Evolutionary conservation across 2,113 vertebrate genomes (phyloP), one percentile per base, ranked within the genome.

Genomic region (Brachypodius melanocephalos): DNA sequence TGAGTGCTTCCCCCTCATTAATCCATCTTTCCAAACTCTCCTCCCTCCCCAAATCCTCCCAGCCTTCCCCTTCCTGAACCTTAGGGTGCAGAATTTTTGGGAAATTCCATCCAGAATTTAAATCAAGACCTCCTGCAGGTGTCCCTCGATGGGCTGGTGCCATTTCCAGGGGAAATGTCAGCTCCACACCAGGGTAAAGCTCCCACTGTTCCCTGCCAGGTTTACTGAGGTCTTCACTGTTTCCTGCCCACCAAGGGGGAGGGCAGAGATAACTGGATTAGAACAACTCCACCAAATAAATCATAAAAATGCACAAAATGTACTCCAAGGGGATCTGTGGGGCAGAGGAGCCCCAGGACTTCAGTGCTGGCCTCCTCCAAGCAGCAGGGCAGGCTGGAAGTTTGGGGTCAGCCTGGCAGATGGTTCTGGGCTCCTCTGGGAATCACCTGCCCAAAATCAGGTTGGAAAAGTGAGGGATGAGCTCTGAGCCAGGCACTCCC

Each of bases 41-140:
- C 51, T 85, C 46, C 43, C 17, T 87, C 75, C 42, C 45, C 38
- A 38, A 49, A 54, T 22, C 85, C 84, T 74, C 55, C 57, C 61
- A n/a, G 77, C 71, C 84, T 36, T 63, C 36, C 12, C 68, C 59
- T 46, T 52, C 48, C 57, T 32, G 59, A 74, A 65, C 22, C 28
- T 82, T 43, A 68, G 81, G 78, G 84, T 28, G 24, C 36, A 9
- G 81, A 92, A 90, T 96, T 83, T 76, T 42, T 11, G 6, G 81
- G 79, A 78, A 81, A 51, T 46, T 57, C 75, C 75, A 75, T 92
- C 18, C 81, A 68, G 94, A 75, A 88, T 93, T 96, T 68, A 81
- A 96, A 25, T 17, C 8, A 68, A 88, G 51, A 34, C 79, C 43
- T 94, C 61, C 81, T 89, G 80, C 17, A 46, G 63, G 46, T 20